phyloP scores from a whole-genome alignment of 2,113 vertebrate genomes.

The Recurvirostra avosetta region DNA sequence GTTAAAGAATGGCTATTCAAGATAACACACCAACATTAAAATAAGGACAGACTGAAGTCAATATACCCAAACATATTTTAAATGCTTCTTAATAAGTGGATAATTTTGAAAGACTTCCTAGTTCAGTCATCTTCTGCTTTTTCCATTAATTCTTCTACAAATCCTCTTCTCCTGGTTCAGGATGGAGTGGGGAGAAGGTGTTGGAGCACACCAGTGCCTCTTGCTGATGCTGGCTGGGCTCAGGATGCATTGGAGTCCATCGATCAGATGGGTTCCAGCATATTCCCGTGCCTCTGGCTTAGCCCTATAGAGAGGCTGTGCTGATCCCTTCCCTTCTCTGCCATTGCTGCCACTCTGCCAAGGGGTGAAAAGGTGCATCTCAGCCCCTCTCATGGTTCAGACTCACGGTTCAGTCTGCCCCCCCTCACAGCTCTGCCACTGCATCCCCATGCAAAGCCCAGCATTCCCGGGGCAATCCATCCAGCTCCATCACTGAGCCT shows the following conservation, averaged over 20 bases:
- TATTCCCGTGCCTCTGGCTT: neutral
- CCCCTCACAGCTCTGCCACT: neutral
- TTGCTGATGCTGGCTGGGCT: neutral
- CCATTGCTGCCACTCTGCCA: neutral
- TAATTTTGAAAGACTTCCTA: constrained; percentile 7
- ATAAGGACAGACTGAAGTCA: constrained; percentile 12
- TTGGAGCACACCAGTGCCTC: neutral
- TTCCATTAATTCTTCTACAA: neutral
- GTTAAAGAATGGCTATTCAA: neutral
- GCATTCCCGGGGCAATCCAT: neutral
- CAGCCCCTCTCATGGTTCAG: neutral
- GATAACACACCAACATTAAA: neutral
- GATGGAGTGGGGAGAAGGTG: neutral
- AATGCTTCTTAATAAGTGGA: neutral
- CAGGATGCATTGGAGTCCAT: neutral
- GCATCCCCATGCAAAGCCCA: neutral
- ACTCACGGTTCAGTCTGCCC: neutral
- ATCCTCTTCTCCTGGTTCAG: neutral
- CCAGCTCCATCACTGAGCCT: neutral
- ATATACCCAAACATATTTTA: constrained; percentile 1
- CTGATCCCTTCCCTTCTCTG: neutral
- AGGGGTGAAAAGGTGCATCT: neutral
- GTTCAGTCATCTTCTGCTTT: neutral
- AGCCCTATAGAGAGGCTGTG: neutral
- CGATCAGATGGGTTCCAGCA: fast-evolving